Evolutionary conservation across 2,888 invertebrate species (phyloP).

Genomic region (Aphodius sticticus): DNA sequence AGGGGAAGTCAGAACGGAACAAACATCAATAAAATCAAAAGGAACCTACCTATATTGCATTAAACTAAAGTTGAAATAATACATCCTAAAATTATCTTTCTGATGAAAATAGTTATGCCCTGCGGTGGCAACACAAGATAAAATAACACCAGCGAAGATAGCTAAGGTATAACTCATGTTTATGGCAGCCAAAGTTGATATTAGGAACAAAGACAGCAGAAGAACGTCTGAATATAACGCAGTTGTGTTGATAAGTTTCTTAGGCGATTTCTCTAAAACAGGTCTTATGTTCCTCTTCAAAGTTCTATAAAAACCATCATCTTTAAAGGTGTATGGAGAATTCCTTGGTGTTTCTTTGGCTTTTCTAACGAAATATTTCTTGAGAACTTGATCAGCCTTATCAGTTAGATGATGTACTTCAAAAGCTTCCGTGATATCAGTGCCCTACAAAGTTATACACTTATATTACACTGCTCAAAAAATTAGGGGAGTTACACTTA

Average conservation of each 20-base stretch:
- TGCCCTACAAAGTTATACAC: no score
- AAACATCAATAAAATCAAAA: no score
- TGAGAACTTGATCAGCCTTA: slow-evolving; percentile 64
- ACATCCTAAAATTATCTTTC: slow-evolving; percentile 76
- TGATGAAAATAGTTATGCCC: slow-evolving; percentile 80
- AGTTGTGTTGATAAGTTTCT: slow-evolving; percentile 51
- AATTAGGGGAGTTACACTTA: no score
- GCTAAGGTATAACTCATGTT: slow-evolving; percentile 59
- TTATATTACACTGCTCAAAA: no score
- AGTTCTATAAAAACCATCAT: slow-evolving; percentile 78
- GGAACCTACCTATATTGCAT: no score
- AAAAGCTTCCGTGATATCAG: slow-evolving; percentile 83
- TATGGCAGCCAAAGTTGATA: slow-evolving; percentile 51
- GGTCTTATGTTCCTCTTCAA: slow-evolving; percentile 69
- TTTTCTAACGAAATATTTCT: slow-evolving; percentile 72
- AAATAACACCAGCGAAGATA: slow-evolving; percentile 63
- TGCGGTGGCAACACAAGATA: slow-evolving; percentile 66
- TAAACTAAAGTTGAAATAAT: no score
- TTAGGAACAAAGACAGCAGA: slow-evolving; percentile 40
- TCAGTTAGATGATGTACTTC: slow-evolving; percentile 75
- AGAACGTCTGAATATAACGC: slow-evolving; percentile 54
- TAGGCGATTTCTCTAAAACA: slow-evolving; percentile 64
- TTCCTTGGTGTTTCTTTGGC: slow-evolving; percentile 71
- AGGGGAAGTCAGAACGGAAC: no score
- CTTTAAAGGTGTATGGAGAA: slow-evolving; percentile 76